Conservation (phyloP, 2,888 invertebrate genomes). For the Marasmarcha lunaedactyla region DNA sequence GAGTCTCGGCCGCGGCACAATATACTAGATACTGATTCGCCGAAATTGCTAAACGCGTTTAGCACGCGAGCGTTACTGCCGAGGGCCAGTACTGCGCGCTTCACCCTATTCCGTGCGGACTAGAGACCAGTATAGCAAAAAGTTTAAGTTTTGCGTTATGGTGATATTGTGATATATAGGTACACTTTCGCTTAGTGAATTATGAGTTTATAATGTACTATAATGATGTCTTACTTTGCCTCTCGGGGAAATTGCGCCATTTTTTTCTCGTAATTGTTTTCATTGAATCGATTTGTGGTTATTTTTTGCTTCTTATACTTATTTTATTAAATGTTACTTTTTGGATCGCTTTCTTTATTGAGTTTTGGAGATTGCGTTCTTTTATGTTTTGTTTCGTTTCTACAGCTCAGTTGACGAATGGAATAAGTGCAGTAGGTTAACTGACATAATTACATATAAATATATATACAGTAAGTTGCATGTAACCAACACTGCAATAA, state of each 20-base stretch:
- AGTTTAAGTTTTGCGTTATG: not conserved
- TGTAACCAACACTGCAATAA: too few relatives aligned
- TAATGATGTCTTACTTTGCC: slow-evolving; percentile 31
- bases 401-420: too few relatives aligned
- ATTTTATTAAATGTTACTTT: not conserved
- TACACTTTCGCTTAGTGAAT: slow-evolving; percentile 33
- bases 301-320: not conserved
- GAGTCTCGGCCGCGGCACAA: slow-evolving; percentile 16
- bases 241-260: slow-evolving; percentile 16
- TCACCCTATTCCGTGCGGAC: not conserved
- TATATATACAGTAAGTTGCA: too few relatives aligned
- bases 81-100: not conserved
- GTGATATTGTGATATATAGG: slow-evolving; percentile 2
- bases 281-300: not conserved
- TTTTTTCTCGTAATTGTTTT: slow-evolving; percentile 1
- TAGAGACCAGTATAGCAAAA: not conserved
- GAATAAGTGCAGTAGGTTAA: too few relatives aligned
- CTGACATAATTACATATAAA: too few relatives aligned
- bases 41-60: slow-evolving; percentile 38
- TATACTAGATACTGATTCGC: slow-evolving; percentile 12
- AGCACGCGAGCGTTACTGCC: slow-evolving; percentile 31
- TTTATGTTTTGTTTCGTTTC: too few relatives aligned
- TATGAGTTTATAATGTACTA: slow-evolving; percentile 37
- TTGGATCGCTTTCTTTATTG: not conserved
- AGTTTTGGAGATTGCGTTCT: not conserved